Percentiles rank a stretch among this genome's conserved stretches.
Conservation (phyloP, 2,797 vertebrate species). For the Graptemys geographica region DNA sequence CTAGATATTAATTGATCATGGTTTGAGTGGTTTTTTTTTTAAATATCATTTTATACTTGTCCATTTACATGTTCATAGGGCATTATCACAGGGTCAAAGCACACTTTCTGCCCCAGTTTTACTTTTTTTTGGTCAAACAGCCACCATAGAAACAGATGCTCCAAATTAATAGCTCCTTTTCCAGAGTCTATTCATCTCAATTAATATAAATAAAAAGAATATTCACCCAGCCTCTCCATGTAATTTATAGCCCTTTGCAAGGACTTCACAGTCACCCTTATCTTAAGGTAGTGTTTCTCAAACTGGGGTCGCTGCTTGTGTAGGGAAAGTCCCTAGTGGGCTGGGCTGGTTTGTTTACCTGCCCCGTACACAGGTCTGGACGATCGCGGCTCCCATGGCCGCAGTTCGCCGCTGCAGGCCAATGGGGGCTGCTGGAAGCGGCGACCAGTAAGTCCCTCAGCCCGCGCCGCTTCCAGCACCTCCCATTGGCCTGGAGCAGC, state of each 20-base stretch:
- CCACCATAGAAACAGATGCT: neutral
- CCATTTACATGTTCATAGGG: neutral
- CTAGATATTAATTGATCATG: neutral
- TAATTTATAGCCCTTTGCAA: neutral
- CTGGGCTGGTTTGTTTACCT: too few species aligned
- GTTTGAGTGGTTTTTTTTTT: neutral
- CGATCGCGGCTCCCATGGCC: too few species aligned
- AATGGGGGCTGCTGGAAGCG: too few species aligned
- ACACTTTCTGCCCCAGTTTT: neutral
- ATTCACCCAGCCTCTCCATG: neutral
- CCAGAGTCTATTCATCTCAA: neutral
- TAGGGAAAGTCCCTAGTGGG: too few species aligned
- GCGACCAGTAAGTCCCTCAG: too few species aligned
- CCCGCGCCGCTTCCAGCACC: too few species aligned
- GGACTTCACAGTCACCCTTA: neutral
- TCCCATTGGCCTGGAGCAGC: too few species aligned
- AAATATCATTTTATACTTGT: constrained; percentile 2
- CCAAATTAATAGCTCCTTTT: neutral
- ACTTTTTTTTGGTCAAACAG: neutral
- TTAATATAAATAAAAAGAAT: neutral
- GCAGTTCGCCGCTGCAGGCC: too few species aligned
- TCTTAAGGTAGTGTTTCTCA: too few species aligned
- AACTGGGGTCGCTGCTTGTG: too few species aligned
- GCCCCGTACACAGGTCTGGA: too few species aligned
- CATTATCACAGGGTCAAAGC: neutral